Percentiles rank a stretch among this genome's conserved stretches.
Evolutionary conservation across 2,797 vertebrate genomes (phyloP).

Genomic region (Danio jaintianensis): DNA sequence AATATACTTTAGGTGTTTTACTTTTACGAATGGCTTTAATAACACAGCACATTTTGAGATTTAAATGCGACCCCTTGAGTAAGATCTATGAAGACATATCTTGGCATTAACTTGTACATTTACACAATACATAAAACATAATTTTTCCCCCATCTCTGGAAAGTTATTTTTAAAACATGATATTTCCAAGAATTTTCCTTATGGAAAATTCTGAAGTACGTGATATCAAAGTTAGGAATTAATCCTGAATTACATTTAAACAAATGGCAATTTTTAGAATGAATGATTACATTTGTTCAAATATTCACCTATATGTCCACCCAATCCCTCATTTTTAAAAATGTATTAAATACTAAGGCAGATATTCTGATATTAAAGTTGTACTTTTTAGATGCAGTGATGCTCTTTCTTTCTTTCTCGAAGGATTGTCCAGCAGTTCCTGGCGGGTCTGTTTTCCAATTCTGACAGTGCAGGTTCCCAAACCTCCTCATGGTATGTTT

Average conservation of each 20-base stretch:
- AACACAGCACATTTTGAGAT: background rate
- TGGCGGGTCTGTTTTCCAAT: constrained; percentile 78
- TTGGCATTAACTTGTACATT: background rate
- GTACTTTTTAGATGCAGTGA: background rate
- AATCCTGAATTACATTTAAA: too few species aligned
- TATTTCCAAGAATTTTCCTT: background rate
- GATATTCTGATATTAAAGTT: background rate
- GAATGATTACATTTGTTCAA: too few species aligned
- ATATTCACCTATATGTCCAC: too few species aligned
- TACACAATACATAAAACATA: too few species aligned
- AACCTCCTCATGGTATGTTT: constrained; percentile 85
- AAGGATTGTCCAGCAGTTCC: constrained; percentile 90
- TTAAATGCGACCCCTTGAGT: background rate
- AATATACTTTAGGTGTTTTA: too few species aligned
- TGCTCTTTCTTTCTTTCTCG: constrained; percentile 49
- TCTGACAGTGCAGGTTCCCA: constrained; percentile 79
- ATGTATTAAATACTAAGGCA: background rate
- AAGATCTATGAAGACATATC: background rate
- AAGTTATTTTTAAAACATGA: background rate
- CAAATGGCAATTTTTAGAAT: too few species aligned
- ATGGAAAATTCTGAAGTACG: too few species aligned
- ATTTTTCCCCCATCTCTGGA: too few species aligned
- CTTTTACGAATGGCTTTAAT: background rate
- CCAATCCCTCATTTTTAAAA: too few species aligned
- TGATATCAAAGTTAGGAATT: too few species aligned